Evolutionary conservation across 1,140 invertebrate species (phyloP).

Genomic region (Palaemon carinicauda): DNA sequence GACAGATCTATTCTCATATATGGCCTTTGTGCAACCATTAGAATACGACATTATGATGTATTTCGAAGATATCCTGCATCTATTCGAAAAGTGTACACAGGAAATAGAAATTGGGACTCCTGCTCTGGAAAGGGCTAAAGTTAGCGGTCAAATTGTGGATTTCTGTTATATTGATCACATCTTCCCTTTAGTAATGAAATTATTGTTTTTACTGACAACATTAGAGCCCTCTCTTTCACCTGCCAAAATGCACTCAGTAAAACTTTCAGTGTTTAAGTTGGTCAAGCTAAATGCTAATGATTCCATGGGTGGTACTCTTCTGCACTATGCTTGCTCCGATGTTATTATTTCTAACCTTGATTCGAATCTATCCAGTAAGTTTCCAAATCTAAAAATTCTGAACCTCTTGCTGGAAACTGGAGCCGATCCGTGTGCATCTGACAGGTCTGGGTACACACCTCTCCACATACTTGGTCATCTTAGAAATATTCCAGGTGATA

Average conservation of each 20-base stretch:
- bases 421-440: slow-evolving; percentile 78
- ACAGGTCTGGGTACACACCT: slow-evolving; percentile 82
- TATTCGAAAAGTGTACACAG: slow-evolving; percentile 61
- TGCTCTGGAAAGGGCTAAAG: slow-evolving; percentile 50
- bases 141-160: slow-evolving; percentile 67
- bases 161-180: slow-evolving; percentile 82
- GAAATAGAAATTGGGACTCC: slow-evolving; percentile 61
- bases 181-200: slow-evolving; percentile 84
- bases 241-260: slow-evolving; percentile 49
- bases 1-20: slow-evolving; percentile 93
- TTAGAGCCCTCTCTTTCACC: slow-evolving; percentile 62
- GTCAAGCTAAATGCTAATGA: slow-evolving; percentile 79
- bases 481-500: slow-evolving; percentile 69
- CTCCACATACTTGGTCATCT: slow-evolving; percentile 78
- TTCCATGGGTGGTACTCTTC: slow-evolving; percentile 76
- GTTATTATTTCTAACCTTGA: too few species aligned
- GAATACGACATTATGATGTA: slow-evolving; percentile 72
- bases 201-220: slow-evolving; percentile 78
- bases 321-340: slow-evolving; percentile 82
- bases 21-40: slow-evolving; percentile 71
- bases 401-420: slow-evolving; percentile 83
- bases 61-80: slow-evolving; percentile 77
- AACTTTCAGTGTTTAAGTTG: slow-evolving; percentile 70
- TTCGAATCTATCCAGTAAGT: slow-evolving; percentile 78
- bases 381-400: slow-evolving; percentile 78